A percentile compares a stretch with the other conserved stretches of the same genome.
phyloP scores from a whole-genome alignment of 2,888 invertebrate species.

The Aspidapion aeneum region DNA sequence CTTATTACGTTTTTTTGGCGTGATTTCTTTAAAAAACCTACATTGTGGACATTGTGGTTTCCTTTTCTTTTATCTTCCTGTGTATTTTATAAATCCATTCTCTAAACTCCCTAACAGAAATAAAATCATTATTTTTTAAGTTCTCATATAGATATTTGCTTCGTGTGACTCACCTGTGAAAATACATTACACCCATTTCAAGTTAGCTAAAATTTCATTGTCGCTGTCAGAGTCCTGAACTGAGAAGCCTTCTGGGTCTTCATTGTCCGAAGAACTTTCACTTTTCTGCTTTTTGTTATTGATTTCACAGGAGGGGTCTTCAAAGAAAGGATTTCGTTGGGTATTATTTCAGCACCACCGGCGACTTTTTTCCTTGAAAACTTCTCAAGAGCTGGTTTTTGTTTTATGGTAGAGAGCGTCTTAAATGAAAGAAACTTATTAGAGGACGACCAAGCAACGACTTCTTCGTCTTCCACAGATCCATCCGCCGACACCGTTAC shows the following conservation, averaged over 20 bases:
- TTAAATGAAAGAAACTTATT: neutral
- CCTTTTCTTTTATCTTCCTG: too few relatives aligned
- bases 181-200: too few relatives aligned
- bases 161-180: too few relatives aligned
- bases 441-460: neutral
- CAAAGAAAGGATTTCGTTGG: neutral
- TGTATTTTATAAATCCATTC: too few relatives aligned
- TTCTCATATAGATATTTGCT: too few relatives aligned
- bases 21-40: too few relatives aligned
- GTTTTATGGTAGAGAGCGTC: neutral
- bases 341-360: neutral
- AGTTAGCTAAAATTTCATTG: neutral
- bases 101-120: too few relatives aligned
- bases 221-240: neutral
- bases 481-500: neutral
- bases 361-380: neutral
- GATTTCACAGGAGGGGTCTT: neutral
- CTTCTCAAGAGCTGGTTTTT: neutral
- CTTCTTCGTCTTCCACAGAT: neutral
- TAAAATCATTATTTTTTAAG: too few relatives aligned
- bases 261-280: neutral
- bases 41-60: too few relatives aligned
- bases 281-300: neutral
- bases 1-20: too few relatives aligned
- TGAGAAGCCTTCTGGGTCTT: neutral